Percentiles rank a stretch among this genome's conserved stretches.
Evolutionary conservation across 2,797 vertebrate species (phyloP).

Genomic region (Anisognathus igniventris): DNA sequence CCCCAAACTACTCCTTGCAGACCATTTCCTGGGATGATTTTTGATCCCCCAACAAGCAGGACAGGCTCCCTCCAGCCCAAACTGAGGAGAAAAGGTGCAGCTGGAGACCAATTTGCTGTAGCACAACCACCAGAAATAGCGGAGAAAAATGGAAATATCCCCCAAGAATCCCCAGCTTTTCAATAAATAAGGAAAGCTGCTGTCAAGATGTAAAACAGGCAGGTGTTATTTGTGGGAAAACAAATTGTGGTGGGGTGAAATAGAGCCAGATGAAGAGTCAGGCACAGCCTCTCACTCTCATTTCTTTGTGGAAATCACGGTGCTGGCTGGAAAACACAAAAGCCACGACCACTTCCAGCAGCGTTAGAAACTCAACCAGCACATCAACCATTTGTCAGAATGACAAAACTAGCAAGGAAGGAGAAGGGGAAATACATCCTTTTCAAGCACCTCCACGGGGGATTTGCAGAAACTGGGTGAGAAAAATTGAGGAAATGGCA

Average conservation of each 20-base stretch:
- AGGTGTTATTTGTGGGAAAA: background rate
- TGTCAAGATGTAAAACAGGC: background rate
- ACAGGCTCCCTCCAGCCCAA: background rate
- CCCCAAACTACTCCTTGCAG: background rate
- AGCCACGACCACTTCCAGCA: background rate
- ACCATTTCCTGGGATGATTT: background rate
- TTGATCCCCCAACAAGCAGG: background rate
- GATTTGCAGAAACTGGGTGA: background rate
- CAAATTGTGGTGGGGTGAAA: background rate
- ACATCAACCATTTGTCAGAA: background rate
- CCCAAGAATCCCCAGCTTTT: background rate
- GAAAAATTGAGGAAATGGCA: background rate
- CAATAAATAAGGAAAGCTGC: background rate
- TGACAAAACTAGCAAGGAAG: background rate
- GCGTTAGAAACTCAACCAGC: background rate
- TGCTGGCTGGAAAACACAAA: background rate
- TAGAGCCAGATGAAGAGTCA: background rate
- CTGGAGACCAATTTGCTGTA: background rate
- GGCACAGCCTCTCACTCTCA: background rate
- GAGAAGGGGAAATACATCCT: background rate
- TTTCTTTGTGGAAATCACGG: background rate
- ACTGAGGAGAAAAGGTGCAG: background rate
- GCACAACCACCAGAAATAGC: accelerated
- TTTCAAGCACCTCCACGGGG: background rate
- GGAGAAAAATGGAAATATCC: background rate